These are phyloP conservation scores for Chionodraco myersi DNA, from an alignment of 2,113 vertebrate genomes.

Conservation along the genomic window DNA sequence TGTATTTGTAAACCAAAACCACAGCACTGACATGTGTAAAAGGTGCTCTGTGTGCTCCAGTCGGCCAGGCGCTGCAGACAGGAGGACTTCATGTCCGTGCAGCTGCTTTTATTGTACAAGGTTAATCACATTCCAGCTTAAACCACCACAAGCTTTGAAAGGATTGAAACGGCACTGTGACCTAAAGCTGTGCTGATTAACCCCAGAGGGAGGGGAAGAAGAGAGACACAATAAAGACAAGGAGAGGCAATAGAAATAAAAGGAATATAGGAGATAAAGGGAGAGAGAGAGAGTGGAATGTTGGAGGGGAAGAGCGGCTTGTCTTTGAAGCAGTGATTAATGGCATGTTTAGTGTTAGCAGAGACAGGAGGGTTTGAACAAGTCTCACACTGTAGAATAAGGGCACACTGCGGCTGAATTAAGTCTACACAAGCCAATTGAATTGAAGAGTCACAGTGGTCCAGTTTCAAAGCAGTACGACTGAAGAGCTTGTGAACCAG, in stretches of 20 bases:
- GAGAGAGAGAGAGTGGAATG: slow-evolving; percentile 10
- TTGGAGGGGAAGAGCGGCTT: not conserved
- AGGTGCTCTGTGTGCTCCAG: not conserved
- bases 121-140: slow-evolving; percentile 16
- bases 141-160: not conserved
- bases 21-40: not conserved
- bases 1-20: slow-evolving; percentile 4
- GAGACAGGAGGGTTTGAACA: slow-evolving; percentile 7
- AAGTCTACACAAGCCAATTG: no score
- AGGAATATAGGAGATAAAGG: not conserved
- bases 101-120: not conserved
- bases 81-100: not conserved
- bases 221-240: slow-evolving; percentile 1
- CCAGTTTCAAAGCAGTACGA: no score
- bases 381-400: not conserved
- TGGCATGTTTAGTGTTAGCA: slow-evolving; percentile 12
- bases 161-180: slow-evolving; percentile 1
- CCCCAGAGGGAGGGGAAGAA: not conserved
- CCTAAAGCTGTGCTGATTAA: not conserved
- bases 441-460: no score
- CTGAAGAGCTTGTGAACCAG: no score
- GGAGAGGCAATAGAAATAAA: not conserved
- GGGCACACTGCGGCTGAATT: no score
- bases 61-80: not conserved
- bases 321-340: slow-evolving; percentile 21